Conservation (phyloP, 2,888 invertebrate species). For the Calameuta pallipes region DNA sequence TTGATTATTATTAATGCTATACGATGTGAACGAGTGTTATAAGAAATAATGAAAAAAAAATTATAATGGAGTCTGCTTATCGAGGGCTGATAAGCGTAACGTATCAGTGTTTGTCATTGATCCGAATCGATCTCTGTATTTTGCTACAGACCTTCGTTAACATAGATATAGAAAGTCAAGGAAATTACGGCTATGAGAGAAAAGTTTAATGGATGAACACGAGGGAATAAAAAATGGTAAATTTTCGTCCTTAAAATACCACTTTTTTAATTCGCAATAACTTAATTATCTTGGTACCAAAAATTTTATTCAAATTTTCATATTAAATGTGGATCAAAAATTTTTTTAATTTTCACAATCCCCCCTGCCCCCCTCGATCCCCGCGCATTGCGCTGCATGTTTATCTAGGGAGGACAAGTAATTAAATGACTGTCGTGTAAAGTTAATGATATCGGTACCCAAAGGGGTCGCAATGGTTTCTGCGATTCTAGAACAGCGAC, state of each 20-base stretch:
- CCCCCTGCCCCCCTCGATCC: no score
- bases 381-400: not conserved
- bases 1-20: not conserved
- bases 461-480: constrained; percentile 5
- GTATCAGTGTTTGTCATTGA: constrained; percentile 1
- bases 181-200: not conserved
- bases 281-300: no score
- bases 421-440: constrained; percentile 38
- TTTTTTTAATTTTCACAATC: no score
- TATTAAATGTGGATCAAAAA: not conserved
- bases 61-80: not conserved
- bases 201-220: no score
- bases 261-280: not conserved
- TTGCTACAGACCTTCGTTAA: constrained; percentile 2
- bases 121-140: constrained; percentile 5
- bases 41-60: not conserved
- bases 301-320: no score
- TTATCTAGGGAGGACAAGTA: constrained; percentile 10
- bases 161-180: not conserved
- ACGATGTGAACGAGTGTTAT: no score
- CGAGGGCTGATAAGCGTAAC: not conserved
- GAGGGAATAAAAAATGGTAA: not conserved
- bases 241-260: not conserved
- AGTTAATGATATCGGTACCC: constrained; percentile 35
- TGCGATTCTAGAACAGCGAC: constrained; percentile 18